These are phyloP conservation scores for Mormyrus iriodes DNA, from an alignment of 2,113 vertebrate species.

Conservation along the genomic window DNA sequence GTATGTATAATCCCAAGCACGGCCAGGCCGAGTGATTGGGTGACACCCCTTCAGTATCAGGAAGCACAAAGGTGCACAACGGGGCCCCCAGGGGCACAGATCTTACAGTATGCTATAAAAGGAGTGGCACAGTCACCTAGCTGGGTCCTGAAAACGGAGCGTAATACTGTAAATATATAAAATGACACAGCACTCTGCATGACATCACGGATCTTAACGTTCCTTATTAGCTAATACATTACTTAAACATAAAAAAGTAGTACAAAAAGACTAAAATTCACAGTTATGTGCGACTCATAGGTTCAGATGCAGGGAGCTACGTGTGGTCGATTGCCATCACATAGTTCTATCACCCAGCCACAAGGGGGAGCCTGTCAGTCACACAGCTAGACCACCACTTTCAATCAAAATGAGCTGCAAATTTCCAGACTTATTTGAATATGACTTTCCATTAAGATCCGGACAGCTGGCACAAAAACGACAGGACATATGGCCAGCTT, in stretches of 20 bases:
- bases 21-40: neutral
- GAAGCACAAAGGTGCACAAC: neutral
- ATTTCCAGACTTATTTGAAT: neutral
- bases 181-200: neutral
- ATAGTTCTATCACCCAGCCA: neutral
- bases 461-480: neutral
- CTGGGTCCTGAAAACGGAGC: neutral
- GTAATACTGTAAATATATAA: neutral
- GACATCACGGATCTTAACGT: neutral
- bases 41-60: neutral
- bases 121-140: neutral
- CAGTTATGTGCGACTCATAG: neutral
- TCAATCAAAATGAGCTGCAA: neutral
- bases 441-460: neutral
- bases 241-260: neutral
- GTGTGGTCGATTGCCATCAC: neutral
- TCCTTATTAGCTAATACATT: neutral
- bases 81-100: neutral
- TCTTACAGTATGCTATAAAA: neutral
- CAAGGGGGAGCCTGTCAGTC: neutral
- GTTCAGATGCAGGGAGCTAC: neutral
- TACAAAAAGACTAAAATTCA: neutral
- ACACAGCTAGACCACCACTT: neutral
- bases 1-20: neutral
- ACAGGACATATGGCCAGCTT: slow-evolving; percentile 4